These are phyloP conservation scores for Ascaphus truei DNA, from an alignment of 2,113 vertebrate species.

Conservation along the genomic window DNA sequence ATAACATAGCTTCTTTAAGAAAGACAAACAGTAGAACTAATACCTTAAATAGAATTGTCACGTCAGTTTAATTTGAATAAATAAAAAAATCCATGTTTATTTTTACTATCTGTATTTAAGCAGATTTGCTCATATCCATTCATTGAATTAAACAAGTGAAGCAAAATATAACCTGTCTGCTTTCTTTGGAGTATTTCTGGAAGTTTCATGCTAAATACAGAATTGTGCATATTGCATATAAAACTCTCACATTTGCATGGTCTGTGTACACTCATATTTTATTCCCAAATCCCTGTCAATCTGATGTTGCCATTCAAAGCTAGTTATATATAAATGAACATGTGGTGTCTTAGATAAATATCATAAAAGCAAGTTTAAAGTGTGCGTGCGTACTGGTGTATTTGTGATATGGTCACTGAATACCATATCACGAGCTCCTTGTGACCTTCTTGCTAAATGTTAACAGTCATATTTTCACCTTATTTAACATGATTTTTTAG, in stretches of 20 bases:
- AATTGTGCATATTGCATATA: background rate
- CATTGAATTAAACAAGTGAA: background rate
- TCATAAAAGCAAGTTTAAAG: too few species aligned
- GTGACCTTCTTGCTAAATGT: too few species aligned
- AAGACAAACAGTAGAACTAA: too few species aligned
- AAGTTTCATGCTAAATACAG: background rate
- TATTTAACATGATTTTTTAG: too few species aligned
- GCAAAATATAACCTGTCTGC: constrained; percentile 25
- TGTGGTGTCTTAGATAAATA: too few species aligned
- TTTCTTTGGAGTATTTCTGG: background rate
- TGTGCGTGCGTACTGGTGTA: too few species aligned
- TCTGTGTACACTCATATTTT: background rate
- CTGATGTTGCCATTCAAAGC: background rate
- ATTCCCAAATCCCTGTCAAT: constrained; percentile 14
- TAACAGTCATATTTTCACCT: too few species aligned
- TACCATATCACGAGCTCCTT: too few species aligned
- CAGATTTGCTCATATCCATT: constrained; percentile 9
- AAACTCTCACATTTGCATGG: background rate
- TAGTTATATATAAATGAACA: background rate
- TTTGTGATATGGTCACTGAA: too few species aligned
- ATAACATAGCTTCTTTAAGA: too few species aligned
- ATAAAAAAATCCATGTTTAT: background rate
- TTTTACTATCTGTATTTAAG: constrained; percentile 28
- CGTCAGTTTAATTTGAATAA: too few species aligned
- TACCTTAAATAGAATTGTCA: too few species aligned